Evolutionary conservation across 1,140 invertebrate species (phyloP).

Genomic region (Nymphalis io): DNA sequence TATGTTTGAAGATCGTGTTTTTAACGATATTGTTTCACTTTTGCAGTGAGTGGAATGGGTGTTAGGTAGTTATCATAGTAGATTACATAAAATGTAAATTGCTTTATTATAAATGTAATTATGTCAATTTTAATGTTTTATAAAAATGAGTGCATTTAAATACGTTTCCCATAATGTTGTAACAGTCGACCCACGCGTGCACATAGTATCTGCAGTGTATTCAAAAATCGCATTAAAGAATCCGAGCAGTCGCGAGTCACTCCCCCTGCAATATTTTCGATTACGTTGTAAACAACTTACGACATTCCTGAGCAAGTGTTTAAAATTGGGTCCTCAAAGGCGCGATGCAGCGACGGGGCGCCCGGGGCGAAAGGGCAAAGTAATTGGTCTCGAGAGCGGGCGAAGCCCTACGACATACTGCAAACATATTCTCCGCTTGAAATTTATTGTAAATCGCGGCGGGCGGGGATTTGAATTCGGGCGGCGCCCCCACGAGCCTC

Average conservation of each 20-base stretch:
- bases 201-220: conserved; percentile 27
- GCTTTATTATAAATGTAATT: no score
- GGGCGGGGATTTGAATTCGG: conserved; percentile 68
- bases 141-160: no score
- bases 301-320: conserved; percentile 66
- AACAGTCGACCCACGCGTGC: no score
- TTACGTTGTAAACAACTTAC: conserved; percentile 70
- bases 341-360: conserved; percentile 37
- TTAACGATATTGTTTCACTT: no score
- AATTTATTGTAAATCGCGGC: conserved; percentile 77
- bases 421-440: conserved; percentile 77
- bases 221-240: conserved; percentile 43
- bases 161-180: no score
- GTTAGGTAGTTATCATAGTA: no score
- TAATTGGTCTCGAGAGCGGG: conserved; percentile 52
- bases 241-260: conserved; percentile 26
- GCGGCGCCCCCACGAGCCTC: conserved; percentile 42
- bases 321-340: conserved; percentile 63
- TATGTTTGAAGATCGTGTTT: no score
- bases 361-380: conserved; percentile 51
- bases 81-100: no score
- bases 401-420: conserved; percentile 66
- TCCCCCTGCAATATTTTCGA: conserved; percentile 45
- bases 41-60: no score
- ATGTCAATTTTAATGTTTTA: no score